A percentile compares a stretch with the other conserved stretches of the same genome.
Conservation (phyloP, 1,140 invertebrate genomes). For the Pachyrhynchus sulphureomaculatus region DNA sequence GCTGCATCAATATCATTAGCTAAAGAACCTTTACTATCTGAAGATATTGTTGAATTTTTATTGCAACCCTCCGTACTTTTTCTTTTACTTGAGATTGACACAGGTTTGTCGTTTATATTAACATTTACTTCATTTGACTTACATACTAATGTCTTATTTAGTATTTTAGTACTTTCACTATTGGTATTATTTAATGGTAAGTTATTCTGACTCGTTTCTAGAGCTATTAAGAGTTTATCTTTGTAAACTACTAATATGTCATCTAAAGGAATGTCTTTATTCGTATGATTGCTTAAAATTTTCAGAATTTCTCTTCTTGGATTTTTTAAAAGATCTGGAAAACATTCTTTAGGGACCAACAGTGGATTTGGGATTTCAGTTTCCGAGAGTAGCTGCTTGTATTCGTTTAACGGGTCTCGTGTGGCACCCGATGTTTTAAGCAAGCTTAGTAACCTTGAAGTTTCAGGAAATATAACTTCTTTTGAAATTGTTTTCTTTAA, state of each 20-base stretch:
- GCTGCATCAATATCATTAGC: conserved; percentile 66
- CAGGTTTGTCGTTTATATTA: conserved; percentile 20
- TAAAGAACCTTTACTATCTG: conserved; percentile 43
- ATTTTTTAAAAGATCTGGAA: conserved; percentile 68
- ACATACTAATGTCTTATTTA: not conserved
- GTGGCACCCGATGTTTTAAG: conserved; percentile 55
- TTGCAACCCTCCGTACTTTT: not conserved
- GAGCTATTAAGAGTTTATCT: conserved; percentile 62
- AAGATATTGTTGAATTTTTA: conserved; percentile 25
- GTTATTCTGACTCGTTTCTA: conserved; percentile 67
- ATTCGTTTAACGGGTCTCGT: conserved; percentile 66
- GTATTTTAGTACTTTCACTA: not conserved
- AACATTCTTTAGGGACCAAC: conserved; percentile 71
- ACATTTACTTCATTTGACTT: conserved; percentile 26
- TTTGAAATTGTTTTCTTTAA: conserved; percentile 44
- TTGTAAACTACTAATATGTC: conserved; percentile 69
- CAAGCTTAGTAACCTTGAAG: conserved; percentile 50
- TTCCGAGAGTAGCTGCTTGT: conserved; percentile 69
- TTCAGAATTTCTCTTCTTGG: conserved; percentile 76
- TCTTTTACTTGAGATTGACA: not conserved
- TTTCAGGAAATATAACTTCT: conserved; percentile 38
- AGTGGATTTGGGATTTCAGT: conserved; percentile 78
- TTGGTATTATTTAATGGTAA: conserved; percentile 28
- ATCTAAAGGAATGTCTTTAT: conserved; percentile 20
- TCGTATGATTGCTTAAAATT: conserved; percentile 56